Base-by-base conservation (phyloP, 2,888 invertebrate species). In the Oscheius sp. region DNA sequence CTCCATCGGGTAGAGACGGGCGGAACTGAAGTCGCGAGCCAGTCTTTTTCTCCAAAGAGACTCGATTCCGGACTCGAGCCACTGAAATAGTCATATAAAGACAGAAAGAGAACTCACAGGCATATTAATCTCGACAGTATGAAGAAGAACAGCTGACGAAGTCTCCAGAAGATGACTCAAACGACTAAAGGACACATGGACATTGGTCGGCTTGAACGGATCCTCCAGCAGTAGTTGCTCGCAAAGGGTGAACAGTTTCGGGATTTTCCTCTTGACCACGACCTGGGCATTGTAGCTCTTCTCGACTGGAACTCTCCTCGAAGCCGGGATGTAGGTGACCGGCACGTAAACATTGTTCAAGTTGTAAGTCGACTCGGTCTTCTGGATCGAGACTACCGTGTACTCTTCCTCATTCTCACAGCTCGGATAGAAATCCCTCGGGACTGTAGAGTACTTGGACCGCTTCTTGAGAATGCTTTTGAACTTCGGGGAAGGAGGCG, bases 31-130 rank as follows among this genome's bases (percentile, higher is more conserved):
- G 32, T 51, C 65, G 48, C 50, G 50, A 2, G 48, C 65, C 50
- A 65, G 51, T 50, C 50, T 21, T 9, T 65, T 48, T n/a, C 51
- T n/a, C 65, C 65, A 65, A 32, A 65, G 48, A 4, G 65, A 50
- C 32, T 48, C 48, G 33, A 65, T 65, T 32, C 65, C 50, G 11
- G 48, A 21, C 48, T 65, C 65, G 10, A 65, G 65, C 65, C 65
- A 65, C 65, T 65, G 63, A 48, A 65, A 65, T 21, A 21, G 21
- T 21, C 21, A 21, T 21, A 21, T 21, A 21, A 21, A 21, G 21
- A 21, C 21, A 21, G 21, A 21, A 21, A 21, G 21, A 21, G 21
- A 21, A 33, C 63, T 42, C n/a, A 65, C 65, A n/a, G 50, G 48
- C 65, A 65, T 65, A 4, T 50, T 50, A 33, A 65, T 51, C 48